Evolutionary conservation across 2,797 vertebrate species (phyloP).

Genomic region (Synaphobranchus kaupii): DNA sequence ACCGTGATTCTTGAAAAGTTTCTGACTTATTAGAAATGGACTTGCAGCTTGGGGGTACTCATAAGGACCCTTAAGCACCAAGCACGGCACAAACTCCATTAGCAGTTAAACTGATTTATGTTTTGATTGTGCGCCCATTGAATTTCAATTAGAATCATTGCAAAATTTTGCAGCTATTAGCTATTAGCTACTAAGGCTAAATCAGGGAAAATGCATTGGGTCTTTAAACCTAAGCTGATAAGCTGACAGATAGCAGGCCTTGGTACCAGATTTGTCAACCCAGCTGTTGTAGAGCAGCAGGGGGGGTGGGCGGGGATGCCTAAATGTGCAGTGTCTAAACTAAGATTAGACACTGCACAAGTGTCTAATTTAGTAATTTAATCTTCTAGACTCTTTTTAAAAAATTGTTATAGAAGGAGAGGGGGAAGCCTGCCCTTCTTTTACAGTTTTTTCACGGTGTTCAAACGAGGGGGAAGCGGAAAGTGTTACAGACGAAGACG

Average conservation of each 20-base stretch:
- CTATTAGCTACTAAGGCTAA: neutral
- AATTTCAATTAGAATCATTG: constrained; percentile 9
- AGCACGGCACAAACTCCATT: neutral
- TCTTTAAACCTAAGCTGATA: neutral
- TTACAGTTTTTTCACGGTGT: too few relatives aligned
- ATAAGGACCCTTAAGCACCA: neutral
- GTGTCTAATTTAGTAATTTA: neutral
- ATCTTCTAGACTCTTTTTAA: neutral
- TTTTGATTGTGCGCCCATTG: neutral
- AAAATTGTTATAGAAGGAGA: neutral
- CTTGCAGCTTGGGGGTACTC: neutral
- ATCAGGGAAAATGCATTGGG: neutral
- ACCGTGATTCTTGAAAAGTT: neutral
- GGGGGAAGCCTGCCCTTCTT: neutral
- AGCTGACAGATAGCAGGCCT: neutral
- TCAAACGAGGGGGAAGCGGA: too few relatives aligned
- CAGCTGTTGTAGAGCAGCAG: neutral
- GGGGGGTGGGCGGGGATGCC: too few relatives aligned
- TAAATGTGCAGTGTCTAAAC: neutral
- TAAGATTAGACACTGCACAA: neutral
- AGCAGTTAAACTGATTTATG: neutral
- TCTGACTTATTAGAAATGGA: neutral
- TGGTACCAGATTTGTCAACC: neutral
- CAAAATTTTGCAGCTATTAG: neutral
- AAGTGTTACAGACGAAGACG: neutral